Percentiles rank a stretch among this genome's conserved stretches.
Conservation (phyloP, 37 sponge, comb jelly and placozoan genomes). For the Beroe forskalii region DNA sequence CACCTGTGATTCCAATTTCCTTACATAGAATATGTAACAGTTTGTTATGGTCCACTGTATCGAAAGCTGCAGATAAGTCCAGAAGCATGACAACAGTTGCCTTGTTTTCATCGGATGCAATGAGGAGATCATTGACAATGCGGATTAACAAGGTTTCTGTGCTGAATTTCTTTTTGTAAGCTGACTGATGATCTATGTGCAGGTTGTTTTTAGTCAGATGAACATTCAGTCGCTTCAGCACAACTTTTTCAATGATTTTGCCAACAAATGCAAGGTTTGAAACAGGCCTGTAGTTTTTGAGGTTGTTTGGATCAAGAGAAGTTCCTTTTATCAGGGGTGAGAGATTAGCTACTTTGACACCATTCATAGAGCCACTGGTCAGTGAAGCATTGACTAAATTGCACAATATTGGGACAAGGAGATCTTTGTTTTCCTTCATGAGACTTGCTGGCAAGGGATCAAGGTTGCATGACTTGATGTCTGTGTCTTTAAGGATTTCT, state of each 20-base stretch:
- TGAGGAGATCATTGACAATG: slow-evolving; percentile 13
- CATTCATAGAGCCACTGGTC: background rate
- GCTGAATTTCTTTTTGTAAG: background rate
- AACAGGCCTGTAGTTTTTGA: slow-evolving; percentile 26
- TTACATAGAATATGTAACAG: too few relatives aligned
- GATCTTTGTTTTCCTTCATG: background rate
- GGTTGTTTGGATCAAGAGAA: background rate
- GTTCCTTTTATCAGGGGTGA: background rate
- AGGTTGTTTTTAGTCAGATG: background rate
- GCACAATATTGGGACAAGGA: background rate
- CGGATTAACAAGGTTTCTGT: background rate
- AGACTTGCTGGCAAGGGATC: background rate
- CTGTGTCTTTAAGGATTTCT: background rate
- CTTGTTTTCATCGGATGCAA: slow-evolving; percentile 7
- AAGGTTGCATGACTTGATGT: background rate
- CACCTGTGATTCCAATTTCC: too few relatives aligned
- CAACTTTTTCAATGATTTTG: slow-evolving; percentile 13
- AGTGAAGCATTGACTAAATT: slow-evolving; percentile 1
- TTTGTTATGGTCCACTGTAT: slow-evolving; percentile 16
- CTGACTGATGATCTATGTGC: slow-evolving; percentile 1
- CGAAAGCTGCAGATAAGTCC: slow-evolving; percentile 16
- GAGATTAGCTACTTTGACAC: background rate
- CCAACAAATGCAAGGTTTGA: slow-evolving; percentile 10
- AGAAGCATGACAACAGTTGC: slow-evolving; percentile 31
- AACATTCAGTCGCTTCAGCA: background rate